Evolutionary conservation across 2,888 invertebrate genomes (phyloP), one percentile per base, ranked within the genome.

Genomic region (Coremacera marginata): DNA sequence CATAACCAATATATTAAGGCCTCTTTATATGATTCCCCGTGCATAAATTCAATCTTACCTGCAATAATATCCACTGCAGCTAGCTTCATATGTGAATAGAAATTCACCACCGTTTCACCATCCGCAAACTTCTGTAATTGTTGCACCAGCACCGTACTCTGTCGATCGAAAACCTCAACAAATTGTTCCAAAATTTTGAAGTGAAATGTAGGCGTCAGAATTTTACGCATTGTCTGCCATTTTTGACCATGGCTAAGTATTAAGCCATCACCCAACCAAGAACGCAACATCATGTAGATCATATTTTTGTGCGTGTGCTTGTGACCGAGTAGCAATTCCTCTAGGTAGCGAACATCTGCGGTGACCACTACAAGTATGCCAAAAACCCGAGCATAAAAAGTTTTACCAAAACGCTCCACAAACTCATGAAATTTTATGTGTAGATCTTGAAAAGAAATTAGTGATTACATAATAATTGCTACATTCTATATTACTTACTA

Each of bases 201-300:
- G 88, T 95, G 95, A 87, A 95, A 95, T 0, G 95, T 92, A 0
- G 95, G 95, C 0, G 95, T 95, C 68, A 95, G 88, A 79, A 95
- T 91, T 86, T 94, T 94, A 27, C 95, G 91, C 80, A 93, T 91
- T 0, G 88, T 88, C 81, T 91, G 91, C 95, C 95, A 95, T 87
- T 91, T 91, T 2, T 82, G 74, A 14, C 87, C 88, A 3, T 78
- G 79, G 51, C 88, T 89, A 3, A 89, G 70, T 7, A 89, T 80
- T 3, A 89, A 76, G 0, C 89, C 89, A 22, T 84, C 81, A 34
- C 89, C 88, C 55, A 89, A 77, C 89, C 89, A 89, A n/a, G 82
- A 81, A 0, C 82, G 75, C 0, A 89, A 78, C 11, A 87, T 81
- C 3, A 81, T 73, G 25, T 89, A 89, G 0, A 89, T 67, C 11